These are phyloP conservation scores for Cephonodes hylas DNA, from an alignment of 2,888 invertebrate species.

Conservation along the genomic window DNA sequence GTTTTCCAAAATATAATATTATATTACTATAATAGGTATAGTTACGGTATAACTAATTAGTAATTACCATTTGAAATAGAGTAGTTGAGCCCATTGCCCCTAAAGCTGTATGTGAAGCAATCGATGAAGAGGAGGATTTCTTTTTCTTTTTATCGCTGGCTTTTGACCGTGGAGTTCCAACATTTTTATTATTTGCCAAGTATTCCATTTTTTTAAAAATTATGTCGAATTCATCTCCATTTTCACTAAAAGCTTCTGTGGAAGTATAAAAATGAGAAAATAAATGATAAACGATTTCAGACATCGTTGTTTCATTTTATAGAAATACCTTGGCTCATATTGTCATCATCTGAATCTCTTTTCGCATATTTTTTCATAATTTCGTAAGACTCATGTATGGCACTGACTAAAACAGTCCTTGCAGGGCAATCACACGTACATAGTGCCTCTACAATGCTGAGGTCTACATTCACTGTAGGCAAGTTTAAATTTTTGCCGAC, in stretches of 20 bases:
- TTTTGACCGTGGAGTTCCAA: slow-evolving; percentile 61
- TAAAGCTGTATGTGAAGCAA: slow-evolving; percentile 45
- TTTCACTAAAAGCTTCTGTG: slow-evolving; percentile 43
- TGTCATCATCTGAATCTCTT: slow-evolving; percentile 32
- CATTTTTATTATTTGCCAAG: slow-evolving; percentile 49
- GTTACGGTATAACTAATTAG: neutral
- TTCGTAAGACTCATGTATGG: slow-evolving; percentile 58
- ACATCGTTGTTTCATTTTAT: too few relatives aligned
- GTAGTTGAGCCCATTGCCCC: slow-evolving; percentile 58
- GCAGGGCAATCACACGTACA: slow-evolving; percentile 47
- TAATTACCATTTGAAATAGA: slow-evolving; percentile 61
- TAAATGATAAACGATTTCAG: too few relatives aligned
- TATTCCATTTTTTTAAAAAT: slow-evolving; percentile 56
- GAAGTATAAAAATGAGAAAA: neutral
- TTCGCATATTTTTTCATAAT: slow-evolving; percentile 31
- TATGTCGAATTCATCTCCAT: slow-evolving; percentile 55
- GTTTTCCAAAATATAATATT: neutral
- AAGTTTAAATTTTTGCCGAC: slow-evolving; percentile 65
- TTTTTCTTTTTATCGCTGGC: slow-evolving; percentile 64
- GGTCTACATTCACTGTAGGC: slow-evolving; percentile 75
- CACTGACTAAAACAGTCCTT: slow-evolving; percentile 41
- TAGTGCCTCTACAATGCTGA: slow-evolving; percentile 72
- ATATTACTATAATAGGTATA: neutral
- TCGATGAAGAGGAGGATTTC: slow-evolving; percentile 47
- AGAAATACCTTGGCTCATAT: slow-evolving; percentile 15